phyloP scores from a whole-genome alignment of 2,888 invertebrate species.

The Synanthedon myopaeformis region DNA sequence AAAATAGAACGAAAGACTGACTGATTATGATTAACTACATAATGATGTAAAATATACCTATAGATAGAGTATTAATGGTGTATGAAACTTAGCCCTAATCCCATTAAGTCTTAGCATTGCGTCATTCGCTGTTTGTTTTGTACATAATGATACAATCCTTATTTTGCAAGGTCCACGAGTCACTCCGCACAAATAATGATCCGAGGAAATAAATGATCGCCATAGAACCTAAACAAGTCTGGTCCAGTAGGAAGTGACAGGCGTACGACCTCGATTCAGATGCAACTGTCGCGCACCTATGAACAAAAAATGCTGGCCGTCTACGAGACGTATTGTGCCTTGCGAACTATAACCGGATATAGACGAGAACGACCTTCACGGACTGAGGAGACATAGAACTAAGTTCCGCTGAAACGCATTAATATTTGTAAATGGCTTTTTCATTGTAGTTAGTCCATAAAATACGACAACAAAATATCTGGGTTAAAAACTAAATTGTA shows the following conservation, averaged over 20 bases:
- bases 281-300: slow-evolving; percentile 12
- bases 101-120: no score
- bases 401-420: slow-evolving; percentile 17
- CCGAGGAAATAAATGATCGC: slow-evolving; percentile 4
- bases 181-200: no score
- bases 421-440: no score
- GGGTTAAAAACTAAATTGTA: not conserved
- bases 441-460: no score
- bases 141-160: no score
- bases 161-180: no score
- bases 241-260: slow-evolving; percentile 31
- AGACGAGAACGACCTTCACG: slow-evolving; percentile 24
- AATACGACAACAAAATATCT: not conserved
- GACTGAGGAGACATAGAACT: slow-evolving; percentile 27
- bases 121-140: no score
- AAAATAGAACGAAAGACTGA: no score
- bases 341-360: slow-evolving; percentile 26
- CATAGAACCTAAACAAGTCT: not conserved
- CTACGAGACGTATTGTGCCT: slow-evolving; percentile 30
- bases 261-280: slow-evolving; percentile 21
- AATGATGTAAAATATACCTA: no score
- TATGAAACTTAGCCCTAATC: no score
- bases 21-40: no score
- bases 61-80: no score
- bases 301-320: slow-evolving; percentile 29